Evolutionary conservation across 2,888 invertebrate genomes (phyloP).

Genomic region (Morinoia aosen): DNA sequence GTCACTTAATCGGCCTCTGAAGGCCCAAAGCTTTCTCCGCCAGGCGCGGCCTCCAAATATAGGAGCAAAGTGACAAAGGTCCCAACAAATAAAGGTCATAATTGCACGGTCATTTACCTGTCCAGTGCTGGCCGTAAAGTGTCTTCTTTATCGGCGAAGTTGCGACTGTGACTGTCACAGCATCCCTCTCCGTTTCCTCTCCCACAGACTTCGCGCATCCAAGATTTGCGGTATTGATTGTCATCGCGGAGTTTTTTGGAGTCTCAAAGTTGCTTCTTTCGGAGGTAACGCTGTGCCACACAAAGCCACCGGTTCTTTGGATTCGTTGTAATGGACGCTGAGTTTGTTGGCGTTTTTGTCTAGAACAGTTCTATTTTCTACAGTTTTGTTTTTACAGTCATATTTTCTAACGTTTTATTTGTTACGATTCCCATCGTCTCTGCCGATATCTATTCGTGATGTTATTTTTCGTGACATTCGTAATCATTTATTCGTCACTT

Average conservation of each 20-base stretch:
- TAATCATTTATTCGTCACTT: too few species aligned
- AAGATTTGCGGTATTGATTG: background rate
- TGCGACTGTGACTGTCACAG: background rate
- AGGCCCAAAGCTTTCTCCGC: background rate
- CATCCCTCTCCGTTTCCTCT: background rate
- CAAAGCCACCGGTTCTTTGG: background rate
- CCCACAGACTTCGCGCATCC: background rate
- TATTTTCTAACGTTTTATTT: too few species aligned
- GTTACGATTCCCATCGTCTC: too few species aligned
- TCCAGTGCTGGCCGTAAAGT: background rate
- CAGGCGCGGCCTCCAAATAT: background rate
- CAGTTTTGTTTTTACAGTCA: too few species aligned
- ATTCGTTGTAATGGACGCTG: background rate
- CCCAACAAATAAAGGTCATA: background rate
- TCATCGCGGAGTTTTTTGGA: background rate
- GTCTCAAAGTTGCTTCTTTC: background rate
- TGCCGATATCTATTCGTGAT: too few species aligned
- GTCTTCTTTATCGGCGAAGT: background rate
- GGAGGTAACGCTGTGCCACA: background rate
- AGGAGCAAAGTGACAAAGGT: background rate
- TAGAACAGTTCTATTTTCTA: background rate
- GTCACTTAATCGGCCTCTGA: background rate
- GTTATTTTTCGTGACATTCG: too few species aligned
- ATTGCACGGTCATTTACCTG: constrained; percentile 10
- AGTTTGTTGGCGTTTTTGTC: background rate